Percentiles rank a stretch among this genome's conserved stretches.
Conservation (phyloP, 2,888 invertebrate species). For the Agriopis marginaria region DNA sequence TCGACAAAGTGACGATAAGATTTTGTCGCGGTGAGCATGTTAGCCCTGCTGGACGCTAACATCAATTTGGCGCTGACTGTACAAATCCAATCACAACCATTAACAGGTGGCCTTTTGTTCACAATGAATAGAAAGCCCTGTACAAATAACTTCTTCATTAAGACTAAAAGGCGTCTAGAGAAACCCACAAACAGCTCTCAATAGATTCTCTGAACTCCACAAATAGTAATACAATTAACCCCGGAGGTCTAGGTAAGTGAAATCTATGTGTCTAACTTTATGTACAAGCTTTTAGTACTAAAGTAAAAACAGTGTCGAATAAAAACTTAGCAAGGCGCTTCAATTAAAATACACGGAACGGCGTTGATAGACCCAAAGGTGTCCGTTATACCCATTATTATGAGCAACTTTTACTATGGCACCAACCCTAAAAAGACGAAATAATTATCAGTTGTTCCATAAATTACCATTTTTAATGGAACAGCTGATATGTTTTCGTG, state of each 20-base stretch:
- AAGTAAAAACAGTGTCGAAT: background rate
- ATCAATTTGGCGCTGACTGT: background rate
- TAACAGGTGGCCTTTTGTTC: background rate
- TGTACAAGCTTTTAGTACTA: background rate
- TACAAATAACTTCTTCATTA: slow-evolving; percentile 1
- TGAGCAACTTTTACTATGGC: too few species aligned
- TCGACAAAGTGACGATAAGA: too few species aligned
- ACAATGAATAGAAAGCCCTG: background rate
- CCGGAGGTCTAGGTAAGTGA: background rate
- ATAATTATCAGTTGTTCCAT: too few species aligned
- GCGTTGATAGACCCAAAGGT: too few species aligned
- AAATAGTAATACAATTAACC: slow-evolving; percentile 2
- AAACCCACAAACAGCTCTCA: background rate
- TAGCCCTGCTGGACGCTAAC: too few species aligned
- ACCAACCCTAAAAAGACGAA: too few species aligned
- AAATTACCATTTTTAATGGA: too few species aligned
- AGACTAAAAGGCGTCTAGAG: background rate
- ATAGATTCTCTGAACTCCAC: background rate
- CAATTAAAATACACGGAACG: background rate
- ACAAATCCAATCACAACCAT: background rate
- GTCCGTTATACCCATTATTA: too few species aligned
- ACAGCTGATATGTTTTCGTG: too few species aligned
- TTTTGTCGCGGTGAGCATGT: too few species aligned
- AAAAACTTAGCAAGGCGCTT: background rate
- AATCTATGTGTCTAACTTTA: background rate